These are phyloP conservation scores for Meriones psammophilus DNA, from an alignment of 2,797 vertebrate genomes.

Conservation along the genomic window DNA sequence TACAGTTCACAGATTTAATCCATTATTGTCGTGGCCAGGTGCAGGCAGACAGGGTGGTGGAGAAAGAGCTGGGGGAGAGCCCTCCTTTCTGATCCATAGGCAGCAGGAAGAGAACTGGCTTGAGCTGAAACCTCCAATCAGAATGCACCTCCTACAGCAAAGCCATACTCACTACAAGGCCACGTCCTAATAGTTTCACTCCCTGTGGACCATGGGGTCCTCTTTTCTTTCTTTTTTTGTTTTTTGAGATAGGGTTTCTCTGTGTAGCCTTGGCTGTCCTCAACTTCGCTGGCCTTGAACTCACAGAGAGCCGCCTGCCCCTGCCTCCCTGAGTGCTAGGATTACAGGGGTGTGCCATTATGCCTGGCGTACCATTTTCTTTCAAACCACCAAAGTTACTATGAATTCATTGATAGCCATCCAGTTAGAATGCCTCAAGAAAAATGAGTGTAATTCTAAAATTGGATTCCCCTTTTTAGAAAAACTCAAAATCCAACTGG, in stretches of 20 bases:
- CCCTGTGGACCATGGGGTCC: background rate
- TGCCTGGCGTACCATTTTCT: background rate
- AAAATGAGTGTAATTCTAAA: slow-evolving; percentile 31
- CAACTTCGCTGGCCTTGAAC: too few species aligned
- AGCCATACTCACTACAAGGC: too few species aligned
- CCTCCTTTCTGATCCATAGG: background rate
- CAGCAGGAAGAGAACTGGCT: background rate
- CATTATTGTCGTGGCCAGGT: background rate
- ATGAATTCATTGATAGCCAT: background rate
- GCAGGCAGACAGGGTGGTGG: background rate
- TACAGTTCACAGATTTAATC: background rate
- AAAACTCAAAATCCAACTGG: background rate
- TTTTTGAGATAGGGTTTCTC: too few species aligned
- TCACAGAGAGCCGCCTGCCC: too few species aligned
- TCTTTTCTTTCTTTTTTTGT: too few species aligned
- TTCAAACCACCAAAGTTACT: background rate
- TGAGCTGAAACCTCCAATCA: background rate
- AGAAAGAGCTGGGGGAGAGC: background rate
- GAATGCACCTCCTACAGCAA: background rate
- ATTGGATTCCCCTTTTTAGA: background rate
- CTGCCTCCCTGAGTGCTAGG: too few species aligned
- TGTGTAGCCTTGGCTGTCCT: too few species aligned
- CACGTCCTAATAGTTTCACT: too few species aligned
- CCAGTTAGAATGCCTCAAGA: slow-evolving; percentile 46
- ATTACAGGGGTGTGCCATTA: too few species aligned